Evolutionary conservation across 2,113 vertebrate genomes (phyloP).

Genomic region (Gymnorhina tibicen): DNA sequence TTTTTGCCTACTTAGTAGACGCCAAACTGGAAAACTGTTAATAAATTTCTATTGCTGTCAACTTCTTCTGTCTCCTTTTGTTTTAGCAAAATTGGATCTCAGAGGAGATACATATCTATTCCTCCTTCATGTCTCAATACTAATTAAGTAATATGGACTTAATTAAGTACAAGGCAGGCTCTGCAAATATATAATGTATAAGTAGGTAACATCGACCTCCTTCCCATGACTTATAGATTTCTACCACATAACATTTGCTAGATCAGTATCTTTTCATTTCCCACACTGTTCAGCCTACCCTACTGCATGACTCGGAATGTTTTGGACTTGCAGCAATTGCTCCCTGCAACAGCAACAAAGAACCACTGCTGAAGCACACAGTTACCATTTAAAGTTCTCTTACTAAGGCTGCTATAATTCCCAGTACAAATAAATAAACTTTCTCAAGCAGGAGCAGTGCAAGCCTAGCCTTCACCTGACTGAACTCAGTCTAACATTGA

Average conservation of each 20-base stretch:
- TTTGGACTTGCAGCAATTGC: not conserved
- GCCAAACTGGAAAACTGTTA: not conserved
- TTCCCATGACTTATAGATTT: not conserved
- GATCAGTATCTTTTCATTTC: not conserved
- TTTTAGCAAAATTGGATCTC: constrained; percentile 12
- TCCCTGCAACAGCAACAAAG: not conserved
- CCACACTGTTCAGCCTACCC: not conserved
- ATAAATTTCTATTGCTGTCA: constrained; percentile 11
- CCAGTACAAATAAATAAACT: not conserved
- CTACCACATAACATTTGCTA: not conserved
- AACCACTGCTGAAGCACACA: not conserved
- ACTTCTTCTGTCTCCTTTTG: not conserved
- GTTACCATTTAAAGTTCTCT: not conserved
- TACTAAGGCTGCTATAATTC: not conserved
- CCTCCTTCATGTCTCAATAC: not conserved
- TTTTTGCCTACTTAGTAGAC: constrained; percentile 10
- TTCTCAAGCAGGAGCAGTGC: not conserved
- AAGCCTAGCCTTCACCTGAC: not conserved
- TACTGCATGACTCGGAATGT: not conserved
- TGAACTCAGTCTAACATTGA: not conserved
- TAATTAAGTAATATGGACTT: constrained; percentile 22
- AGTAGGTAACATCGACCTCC: not conserved
- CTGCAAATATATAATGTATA: not conserved
- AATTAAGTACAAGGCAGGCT: not conserved
- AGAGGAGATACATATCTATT: not conserved